A percentile compares a stretch with the other conserved stretches of the same genome.
These are phyloP conservation scores for Willisornis vidua DNA, from an alignment of 2,113 vertebrate species.

Conservation along the genomic window DNA sequence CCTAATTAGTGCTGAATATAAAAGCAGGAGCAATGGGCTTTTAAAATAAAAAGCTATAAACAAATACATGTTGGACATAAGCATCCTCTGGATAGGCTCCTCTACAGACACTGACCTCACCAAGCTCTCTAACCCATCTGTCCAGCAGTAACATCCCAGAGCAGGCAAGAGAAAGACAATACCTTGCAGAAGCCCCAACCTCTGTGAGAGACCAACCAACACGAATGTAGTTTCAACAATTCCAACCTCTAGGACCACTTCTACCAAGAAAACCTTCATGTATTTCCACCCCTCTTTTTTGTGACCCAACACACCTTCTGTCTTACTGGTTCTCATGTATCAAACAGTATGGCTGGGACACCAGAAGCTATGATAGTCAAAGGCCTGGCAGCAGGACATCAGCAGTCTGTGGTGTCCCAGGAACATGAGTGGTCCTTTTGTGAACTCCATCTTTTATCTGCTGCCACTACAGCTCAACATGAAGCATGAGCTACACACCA, in stretches of 20 bases:
- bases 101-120: neutral
- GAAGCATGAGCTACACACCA: neutral
- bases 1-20: neutral
- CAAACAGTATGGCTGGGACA: neutral
- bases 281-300: neutral
- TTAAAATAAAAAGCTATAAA: neutral
- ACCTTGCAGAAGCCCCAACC: neutral
- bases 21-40: neutral
- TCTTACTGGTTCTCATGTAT: rapidly evolving
- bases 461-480: neutral
- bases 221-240: rapidly evolving
- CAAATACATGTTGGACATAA: neutral
- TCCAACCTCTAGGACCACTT: neutral
- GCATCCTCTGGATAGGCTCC: neutral
- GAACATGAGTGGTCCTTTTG: neutral
- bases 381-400: neutral
- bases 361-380: neutral
- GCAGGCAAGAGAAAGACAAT: neutral
- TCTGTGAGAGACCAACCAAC: neutral
- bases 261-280: neutral
- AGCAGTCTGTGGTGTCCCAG: neutral
- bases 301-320: neutral
- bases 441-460: neutral
- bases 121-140: neutral
- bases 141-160: rapidly evolving